A percentile compares a stretch with the other conserved stretches of the same genome.
These are phyloP conservation scores for Tinamus major DNA, from an alignment of 2,797 vertebrate species.

Conservation along the genomic window DNA sequence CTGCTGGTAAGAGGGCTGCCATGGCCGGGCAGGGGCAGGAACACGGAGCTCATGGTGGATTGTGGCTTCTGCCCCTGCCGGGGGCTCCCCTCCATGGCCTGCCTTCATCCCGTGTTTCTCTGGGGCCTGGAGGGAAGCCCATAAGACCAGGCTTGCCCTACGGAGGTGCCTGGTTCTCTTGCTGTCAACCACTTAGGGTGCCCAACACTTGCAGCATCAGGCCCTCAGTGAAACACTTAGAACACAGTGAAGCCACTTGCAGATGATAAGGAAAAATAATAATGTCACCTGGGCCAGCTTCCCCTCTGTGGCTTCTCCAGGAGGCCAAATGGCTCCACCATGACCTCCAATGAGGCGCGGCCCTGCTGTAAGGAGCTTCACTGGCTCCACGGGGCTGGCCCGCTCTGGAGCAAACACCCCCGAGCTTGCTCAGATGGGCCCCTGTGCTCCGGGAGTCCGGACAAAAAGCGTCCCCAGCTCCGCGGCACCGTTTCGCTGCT, in stretches of 20 bases:
- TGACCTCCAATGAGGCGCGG: too few relatives aligned
- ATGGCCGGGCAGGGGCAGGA: not conserved
- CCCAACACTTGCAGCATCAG: not conserved
- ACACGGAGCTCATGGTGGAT: rapidly evolving
- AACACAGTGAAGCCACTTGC: rapidly evolving
- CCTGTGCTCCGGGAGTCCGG: not conserved
- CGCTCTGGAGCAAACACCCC: too few relatives aligned
- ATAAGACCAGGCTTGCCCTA: rapidly evolving
- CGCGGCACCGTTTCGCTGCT: rapidly evolving
- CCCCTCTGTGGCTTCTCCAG: not conserved
- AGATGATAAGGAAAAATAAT: not conserved
- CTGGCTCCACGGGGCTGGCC: too few relatives aligned
- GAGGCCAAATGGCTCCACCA: not conserved
- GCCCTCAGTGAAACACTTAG: rapidly evolving
- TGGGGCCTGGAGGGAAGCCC: rapidly evolving
- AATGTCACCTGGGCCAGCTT: rapidly evolving
- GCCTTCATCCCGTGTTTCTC: not conserved
- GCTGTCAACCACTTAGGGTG: rapidly evolving
- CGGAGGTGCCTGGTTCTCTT: not conserved
- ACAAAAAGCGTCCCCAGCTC: rapidly evolving
- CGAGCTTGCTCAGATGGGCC: not conserved
- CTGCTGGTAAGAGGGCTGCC: slow-evolving; percentile 43
- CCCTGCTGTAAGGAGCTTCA: too few relatives aligned
- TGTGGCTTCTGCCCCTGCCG: not conserved
- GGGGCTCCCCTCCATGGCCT: rapidly evolving